Evolutionary conservation across 2,797 vertebrate genomes (phyloP).

Genomic region (Todus mexicanus): DNA sequence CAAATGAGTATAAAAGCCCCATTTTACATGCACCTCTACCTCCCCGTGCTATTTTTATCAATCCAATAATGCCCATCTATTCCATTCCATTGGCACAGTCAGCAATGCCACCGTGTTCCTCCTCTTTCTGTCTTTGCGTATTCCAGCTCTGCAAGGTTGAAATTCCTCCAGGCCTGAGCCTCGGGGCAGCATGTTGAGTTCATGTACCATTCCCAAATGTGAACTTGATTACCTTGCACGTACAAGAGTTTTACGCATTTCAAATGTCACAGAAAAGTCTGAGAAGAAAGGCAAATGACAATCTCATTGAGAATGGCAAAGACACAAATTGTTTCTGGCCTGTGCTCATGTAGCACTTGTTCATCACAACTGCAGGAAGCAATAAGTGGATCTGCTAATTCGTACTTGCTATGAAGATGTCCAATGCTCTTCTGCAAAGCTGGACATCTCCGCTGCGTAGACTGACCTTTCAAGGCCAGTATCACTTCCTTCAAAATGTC

Average conservation of each 20-base stretch:
- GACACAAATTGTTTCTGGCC: not conserved
- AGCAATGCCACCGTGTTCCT: not conserved
- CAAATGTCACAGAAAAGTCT: not conserved
- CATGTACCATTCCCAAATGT: not conserved
- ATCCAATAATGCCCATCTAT: not conserved
- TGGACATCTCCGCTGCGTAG: not conserved
- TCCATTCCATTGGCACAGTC: not conserved
- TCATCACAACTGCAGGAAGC: not conserved
- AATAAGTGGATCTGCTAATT: not conserved
- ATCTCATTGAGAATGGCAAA: not conserved
- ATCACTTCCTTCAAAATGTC: not conserved
- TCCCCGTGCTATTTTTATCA: not conserved
- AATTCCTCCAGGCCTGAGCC: slow-evolving; percentile 46
- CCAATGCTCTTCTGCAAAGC: not conserved
- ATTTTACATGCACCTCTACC: not conserved
- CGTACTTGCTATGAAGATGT: not conserved
- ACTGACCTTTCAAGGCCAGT: not conserved
- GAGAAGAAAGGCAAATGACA: not conserved
- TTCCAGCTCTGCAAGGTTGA: slow-evolving; percentile 7
- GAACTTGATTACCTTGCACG: not conserved
- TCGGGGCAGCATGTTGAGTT: not conserved
- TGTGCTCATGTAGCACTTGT: not conserved
- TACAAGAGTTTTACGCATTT: not conserved
- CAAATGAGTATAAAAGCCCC: not conserved
- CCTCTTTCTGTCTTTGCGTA: not conserved